Base-by-base conservation (phyloP, 2,113 vertebrate species). In the Leucosticte australis region DNA sequence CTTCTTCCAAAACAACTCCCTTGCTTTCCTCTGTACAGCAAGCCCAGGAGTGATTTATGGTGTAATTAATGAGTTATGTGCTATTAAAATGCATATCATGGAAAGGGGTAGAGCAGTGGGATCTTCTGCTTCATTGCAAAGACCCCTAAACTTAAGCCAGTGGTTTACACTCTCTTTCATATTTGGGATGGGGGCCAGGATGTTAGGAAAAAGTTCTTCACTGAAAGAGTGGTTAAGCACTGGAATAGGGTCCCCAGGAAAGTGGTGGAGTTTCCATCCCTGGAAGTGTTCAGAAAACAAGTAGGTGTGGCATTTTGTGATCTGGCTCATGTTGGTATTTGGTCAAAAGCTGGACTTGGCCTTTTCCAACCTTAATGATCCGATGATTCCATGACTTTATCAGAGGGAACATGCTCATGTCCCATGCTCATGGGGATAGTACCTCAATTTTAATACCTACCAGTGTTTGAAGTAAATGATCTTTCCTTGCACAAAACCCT, bases 11-110 rank as follows among this genome's bases (percentile, higher is more conserved):
- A 84, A 76, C 75, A 53, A 0, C 8, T 85, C n/a, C 62, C 22
- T 91, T 82, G 81, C 49, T 82, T 79, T 79, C 31, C 46, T 60
- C 49, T 1, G 2, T 33, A 30, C 8, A 33, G 46, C 82, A 90
- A 28, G 7, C 9, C 59, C 55, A 59, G 79, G 63, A 46, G 46
- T 65, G 70, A 80, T 88, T 73, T 83, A 69, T 68, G 78, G 78
- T 69, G 50, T 62, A 77, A 57, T 77, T 88, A 6, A 42, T 46
- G 70, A 94, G 14, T 76, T 92, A 49, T 69, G 28, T 19, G 13
- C n/a, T 64, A 69, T 46, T 53, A 30, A 19, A 71, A 42, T 15
- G 30, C 0, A 0, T 62, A 19, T 31, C 9, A 41, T 17, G 53
- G 77, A 73, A 91, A 91, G 15, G n/a, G n/a, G 39, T 19, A 42